A percentile compares a stretch with the other conserved stretches of the same genome.
Evolutionary conservation across 1,140 invertebrate species (phyloP).

Genomic region (Melanaphis sacchari): DNA sequence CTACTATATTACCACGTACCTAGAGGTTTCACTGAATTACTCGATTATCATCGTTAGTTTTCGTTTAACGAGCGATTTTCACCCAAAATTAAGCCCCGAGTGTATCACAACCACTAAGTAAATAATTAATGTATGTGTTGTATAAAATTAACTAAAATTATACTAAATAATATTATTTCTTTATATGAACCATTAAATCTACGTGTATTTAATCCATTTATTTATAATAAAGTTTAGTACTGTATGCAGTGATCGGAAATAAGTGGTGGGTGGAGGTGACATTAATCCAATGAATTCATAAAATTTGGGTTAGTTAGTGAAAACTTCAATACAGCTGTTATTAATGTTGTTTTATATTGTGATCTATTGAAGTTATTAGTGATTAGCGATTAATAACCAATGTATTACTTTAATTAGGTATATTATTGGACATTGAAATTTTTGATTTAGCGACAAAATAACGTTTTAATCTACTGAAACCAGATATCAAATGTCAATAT

Average conservation of each 20-base stretch:
- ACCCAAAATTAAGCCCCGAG: neutral
- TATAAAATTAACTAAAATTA: neutral
- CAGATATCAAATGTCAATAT: neutral
- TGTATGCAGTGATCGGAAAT: neutral
- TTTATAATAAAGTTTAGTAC: neutral
- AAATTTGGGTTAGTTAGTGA: neutral
- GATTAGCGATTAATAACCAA: too few relatives aligned
- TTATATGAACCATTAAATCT: neutral
- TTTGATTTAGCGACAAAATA: neutral
- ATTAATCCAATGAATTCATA: neutral
- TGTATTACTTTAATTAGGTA: too few relatives aligned
- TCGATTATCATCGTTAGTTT: neutral
- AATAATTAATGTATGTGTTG: neutral
- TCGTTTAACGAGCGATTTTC: neutral
- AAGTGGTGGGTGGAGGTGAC: neutral
- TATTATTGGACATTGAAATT: neutral
- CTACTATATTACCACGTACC: neutral
- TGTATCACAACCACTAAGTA: neutral
- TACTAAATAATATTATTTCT: neutral
- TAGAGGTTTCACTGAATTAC: neutral
- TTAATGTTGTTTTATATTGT: too few relatives aligned
- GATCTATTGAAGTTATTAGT: too few relatives aligned
- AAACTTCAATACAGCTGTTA: too few relatives aligned
- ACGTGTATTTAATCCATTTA: neutral
- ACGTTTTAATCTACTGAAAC: neutral